phyloP scores from a whole-genome alignment of 2,888 invertebrate genomes.

The Hermodice carunculata region DNA sequence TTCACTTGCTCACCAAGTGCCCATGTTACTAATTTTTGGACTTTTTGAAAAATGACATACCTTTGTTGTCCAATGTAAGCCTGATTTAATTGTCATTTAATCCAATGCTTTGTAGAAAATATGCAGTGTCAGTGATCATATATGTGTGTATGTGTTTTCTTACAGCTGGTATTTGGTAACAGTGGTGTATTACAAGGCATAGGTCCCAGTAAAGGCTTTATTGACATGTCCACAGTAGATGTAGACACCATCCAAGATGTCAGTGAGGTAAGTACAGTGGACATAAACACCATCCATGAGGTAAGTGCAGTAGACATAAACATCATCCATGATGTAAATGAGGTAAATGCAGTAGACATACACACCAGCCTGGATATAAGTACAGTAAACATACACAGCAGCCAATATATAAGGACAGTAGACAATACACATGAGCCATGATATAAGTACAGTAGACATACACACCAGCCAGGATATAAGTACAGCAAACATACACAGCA shows the following conservation, averaged over 20 bases:
- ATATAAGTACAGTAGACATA: slow-evolving; percentile 96
- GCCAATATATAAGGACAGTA: no score
- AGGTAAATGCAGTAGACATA: slow-evolving; percentile 85
- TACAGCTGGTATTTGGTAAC: slow-evolving; percentile 94
- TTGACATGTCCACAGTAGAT: slow-evolving; percentile 97
- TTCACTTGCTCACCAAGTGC: no score
- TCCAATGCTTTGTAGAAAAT: no score
- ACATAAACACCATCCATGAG: slow-evolving; percentile 92
- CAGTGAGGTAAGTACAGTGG: slow-evolving; percentile 85
- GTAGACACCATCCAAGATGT: slow-evolving; percentile 94
- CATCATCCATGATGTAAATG: slow-evolving; percentile 92
- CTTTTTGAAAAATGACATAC: no score
- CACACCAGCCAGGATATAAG: slow-evolving; percentile 89
- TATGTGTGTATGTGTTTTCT: slow-evolving; percentile 34
- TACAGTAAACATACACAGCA: no score
- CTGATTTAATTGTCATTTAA: no score
- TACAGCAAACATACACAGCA: slow-evolving; percentile 93
- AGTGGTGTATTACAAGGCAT: slow-evolving; percentile 91
- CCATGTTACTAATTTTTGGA: no score
- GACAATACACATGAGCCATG: no score
- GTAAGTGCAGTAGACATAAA: slow-evolving; percentile 87
- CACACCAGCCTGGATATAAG: slow-evolving; percentile 80
- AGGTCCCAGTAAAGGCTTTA: slow-evolving; percentile 85
- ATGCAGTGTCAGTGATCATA: no score
- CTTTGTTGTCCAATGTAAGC: no score